Conservation (phyloP, 1,140 invertebrate genomes). For the Penaeus chinensis region DNA sequence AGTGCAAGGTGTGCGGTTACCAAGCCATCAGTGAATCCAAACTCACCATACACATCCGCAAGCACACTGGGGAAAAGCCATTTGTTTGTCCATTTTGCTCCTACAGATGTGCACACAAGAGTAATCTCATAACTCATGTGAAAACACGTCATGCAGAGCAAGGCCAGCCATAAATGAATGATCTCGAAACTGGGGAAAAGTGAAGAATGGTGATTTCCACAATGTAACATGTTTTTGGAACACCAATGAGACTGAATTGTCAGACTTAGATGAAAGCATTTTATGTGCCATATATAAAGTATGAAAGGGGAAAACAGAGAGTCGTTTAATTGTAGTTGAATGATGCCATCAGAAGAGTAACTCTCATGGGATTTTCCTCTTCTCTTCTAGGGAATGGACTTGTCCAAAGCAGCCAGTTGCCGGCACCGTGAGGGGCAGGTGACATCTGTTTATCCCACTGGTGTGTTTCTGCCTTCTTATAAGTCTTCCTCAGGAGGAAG, state of each 20-base stretch:
- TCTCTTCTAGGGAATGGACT: slow-evolving; percentile 58
- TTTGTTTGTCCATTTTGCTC: slow-evolving; percentile 44
- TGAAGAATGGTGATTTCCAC: too few relatives aligned
- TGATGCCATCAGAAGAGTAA: slow-evolving; percentile 34
- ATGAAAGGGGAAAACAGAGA: not conserved
- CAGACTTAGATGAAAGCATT: not conserved
- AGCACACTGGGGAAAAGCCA: slow-evolving; percentile 52
- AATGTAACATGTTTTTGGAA: too few relatives aligned
- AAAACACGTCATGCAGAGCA: slow-evolving; percentile 51
- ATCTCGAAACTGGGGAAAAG: not conserved
- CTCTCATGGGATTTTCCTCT: slow-evolving; percentile 54
- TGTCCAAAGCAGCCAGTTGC: slow-evolving; percentile 51
- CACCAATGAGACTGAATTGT: too few relatives aligned
- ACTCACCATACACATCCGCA: slow-evolving; percentile 54
- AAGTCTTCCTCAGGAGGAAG: slow-evolving; percentile 39
- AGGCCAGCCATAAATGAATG: slow-evolving; percentile 21
- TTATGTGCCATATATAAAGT: not conserved
- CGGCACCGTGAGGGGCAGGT: slow-evolving; percentile 42
- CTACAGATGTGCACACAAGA: slow-evolving; percentile 53
- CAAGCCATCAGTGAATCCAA: slow-evolving; percentile 57
- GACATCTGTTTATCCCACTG: slow-evolving; percentile 30
- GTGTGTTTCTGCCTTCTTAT: slow-evolving; percentile 29
- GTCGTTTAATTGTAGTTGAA: not conserved
- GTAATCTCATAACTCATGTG: slow-evolving; percentile 55
- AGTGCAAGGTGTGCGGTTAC: slow-evolving; percentile 49